phyloP scores from a whole-genome alignment of 1,140 invertebrate genomes.

The Drosophila elegans region DNA sequence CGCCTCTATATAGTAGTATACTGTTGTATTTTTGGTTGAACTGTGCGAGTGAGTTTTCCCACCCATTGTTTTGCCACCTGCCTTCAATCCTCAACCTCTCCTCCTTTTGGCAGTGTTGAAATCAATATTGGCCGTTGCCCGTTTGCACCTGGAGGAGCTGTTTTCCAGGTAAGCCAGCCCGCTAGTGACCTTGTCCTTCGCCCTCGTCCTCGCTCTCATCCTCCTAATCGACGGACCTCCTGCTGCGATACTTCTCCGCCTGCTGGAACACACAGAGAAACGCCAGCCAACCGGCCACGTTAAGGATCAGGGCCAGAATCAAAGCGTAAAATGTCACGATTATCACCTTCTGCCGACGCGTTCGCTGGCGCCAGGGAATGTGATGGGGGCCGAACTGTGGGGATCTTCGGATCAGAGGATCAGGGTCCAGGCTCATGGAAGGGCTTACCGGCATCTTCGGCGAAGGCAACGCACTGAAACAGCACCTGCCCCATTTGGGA shows the following conservation, averaged over 20 bases:
- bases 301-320: background rate
- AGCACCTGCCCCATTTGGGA: background rate
- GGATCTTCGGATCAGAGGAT: background rate
- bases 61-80: slow-evolving; percentile 2
- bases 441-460: slow-evolving; percentile 24
- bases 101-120: slow-evolving; percentile 52
- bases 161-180: slow-evolving; percentile 47
- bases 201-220: too few species aligned
- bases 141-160: slow-evolving; percentile 35
- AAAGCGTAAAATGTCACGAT: slow-evolving; percentile 10
- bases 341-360: slow-evolving; percentile 25
- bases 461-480: background rate
- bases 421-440: too few species aligned
- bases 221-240: too few species aligned
- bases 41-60: slow-evolving; percentile 33
- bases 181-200: background rate
- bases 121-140: slow-evolving; percentile 53
- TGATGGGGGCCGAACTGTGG: background rate
- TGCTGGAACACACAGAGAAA: slow-evolving; percentile 26
- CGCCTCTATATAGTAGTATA: background rate
- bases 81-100: background rate
- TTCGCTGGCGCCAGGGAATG: slow-evolving; percentile 37
- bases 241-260: slow-evolving; percentile 10
- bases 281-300: slow-evolving; percentile 17
- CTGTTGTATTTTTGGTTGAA: slow-evolving; percentile 12